phyloP scores from a whole-genome alignment of 1,140 invertebrate species.

The Myzus persicae region DNA sequence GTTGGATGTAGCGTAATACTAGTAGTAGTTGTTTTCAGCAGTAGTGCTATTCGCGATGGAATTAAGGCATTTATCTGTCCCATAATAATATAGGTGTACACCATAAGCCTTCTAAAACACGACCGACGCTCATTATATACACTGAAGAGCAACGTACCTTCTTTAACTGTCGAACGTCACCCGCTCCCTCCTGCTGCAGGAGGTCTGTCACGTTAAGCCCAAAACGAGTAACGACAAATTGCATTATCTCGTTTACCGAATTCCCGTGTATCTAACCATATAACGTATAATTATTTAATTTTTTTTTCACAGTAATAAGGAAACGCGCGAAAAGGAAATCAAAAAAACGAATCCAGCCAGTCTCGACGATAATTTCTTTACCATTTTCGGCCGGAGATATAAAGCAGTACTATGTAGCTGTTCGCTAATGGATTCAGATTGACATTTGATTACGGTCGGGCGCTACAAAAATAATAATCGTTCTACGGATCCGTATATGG shows the following conservation, averaged over 20 bases:
- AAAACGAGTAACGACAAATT: slow-evolving; percentile 1
- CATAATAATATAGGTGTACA: neutral
- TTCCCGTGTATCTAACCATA: neutral
- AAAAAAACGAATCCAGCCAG: neutral
- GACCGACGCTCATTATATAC: neutral
- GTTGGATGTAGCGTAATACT: neutral
- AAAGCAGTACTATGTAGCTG: neutral
- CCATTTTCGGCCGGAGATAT: neutral
- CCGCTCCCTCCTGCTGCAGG: too few relatives aligned
- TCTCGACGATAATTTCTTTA: neutral
- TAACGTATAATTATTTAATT: neutral
- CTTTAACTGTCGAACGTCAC: too few relatives aligned
- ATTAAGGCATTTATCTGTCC: neutral
- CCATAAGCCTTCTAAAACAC: neutral
- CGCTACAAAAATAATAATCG: neutral
- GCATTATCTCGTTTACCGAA: neutral
- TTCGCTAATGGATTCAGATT: slow-evolving; percentile 13
- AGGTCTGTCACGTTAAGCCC: neutral
- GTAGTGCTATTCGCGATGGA: neutral
- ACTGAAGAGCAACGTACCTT: neutral
- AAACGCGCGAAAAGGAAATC: neutral
- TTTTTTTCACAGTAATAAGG: neutral
- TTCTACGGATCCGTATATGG: neutral
- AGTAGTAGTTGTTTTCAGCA: neutral
- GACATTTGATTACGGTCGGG: neutral